These are phyloP conservation scores for Acrocephalus kingi DNA, from an alignment of 2,113 vertebrate species.

Conservation along the genomic window DNA sequence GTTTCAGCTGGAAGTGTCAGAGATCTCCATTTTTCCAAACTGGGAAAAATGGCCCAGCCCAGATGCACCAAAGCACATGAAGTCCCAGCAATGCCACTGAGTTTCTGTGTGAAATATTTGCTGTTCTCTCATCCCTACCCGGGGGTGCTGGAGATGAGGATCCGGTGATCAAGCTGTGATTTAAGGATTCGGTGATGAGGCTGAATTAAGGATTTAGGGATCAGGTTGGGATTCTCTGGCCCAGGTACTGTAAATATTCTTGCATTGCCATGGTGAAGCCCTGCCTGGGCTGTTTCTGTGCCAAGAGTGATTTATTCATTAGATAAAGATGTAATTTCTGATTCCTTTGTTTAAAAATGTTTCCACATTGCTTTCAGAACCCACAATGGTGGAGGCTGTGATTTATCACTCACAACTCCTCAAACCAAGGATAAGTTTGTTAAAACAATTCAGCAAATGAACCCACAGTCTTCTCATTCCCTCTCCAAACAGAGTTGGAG, in stretches of 20 bases:
- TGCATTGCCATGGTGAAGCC: background rate
- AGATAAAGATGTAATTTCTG: background rate
- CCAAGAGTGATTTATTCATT: slow-evolving; percentile 33
- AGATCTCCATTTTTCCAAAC: background rate
- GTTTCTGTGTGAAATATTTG: background rate
- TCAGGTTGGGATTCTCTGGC: background rate
- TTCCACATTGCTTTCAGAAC: background rate
- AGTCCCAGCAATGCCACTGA: background rate
- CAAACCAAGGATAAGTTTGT: background rate
- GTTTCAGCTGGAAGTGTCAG: background rate
- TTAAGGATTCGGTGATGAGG: background rate
- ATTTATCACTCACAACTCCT: slow-evolving; percentile 4
- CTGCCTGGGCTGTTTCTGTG: background rate
- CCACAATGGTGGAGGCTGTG: background rate
- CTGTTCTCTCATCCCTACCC: background rate
- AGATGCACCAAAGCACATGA: background rate
- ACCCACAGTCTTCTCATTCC: background rate
- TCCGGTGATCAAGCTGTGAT: background rate
- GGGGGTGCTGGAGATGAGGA: background rate
- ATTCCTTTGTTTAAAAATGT: slow-evolving; percentile 31
- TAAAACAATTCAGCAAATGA: background rate
- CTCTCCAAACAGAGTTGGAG: background rate
- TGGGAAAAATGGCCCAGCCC: background rate
- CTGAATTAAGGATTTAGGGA: background rate
- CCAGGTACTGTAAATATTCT: slow-evolving; percentile 3